Conservation (phyloP, 2,797 vertebrate genomes). For the Bradypus variegatus region DNA sequence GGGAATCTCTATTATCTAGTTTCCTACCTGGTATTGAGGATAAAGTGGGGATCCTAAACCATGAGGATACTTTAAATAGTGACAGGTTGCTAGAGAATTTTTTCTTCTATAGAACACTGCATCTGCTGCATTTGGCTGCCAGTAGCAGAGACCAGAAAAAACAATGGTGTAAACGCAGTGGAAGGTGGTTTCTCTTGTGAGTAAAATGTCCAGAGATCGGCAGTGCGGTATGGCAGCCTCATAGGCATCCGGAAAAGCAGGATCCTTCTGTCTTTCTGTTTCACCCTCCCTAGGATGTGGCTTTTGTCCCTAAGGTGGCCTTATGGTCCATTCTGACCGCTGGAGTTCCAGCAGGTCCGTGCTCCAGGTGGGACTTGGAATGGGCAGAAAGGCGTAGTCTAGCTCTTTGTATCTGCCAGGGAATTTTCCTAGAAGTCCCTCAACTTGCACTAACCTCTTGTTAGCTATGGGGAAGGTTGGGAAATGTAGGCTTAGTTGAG, state of each 20-base stretch:
- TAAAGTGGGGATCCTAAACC: not conserved
- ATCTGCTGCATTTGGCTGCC: not conserved
- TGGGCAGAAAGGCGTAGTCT: not conserved
- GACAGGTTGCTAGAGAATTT: not conserved
- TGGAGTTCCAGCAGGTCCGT: not conserved
- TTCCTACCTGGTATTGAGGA: not conserved
- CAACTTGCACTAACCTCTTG: not conserved
- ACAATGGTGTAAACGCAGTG: not conserved
- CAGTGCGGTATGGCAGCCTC: not conserved
- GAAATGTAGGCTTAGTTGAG: not conserved
- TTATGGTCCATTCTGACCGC: not conserved
- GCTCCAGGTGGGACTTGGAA: not conserved
- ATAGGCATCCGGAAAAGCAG: not conserved
- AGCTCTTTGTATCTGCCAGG: not conserved
- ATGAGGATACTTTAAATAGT: not conserved
- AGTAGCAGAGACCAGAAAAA: not conserved
- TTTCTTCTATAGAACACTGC: not conserved
- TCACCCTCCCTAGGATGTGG: not conserved
- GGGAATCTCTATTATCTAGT: not conserved
- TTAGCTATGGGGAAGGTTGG: not conserved
- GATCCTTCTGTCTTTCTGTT: not conserved
- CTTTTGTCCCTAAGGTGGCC: not conserved
- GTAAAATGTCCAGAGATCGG: not conserved
- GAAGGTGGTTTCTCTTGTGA: not conserved
- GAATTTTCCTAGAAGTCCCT: not conserved